These are phyloP conservation scores for Chiroxiphia lanceolata DNA, from an alignment of 2,797 vertebrate genomes.

Conservation along the genomic window DNA sequence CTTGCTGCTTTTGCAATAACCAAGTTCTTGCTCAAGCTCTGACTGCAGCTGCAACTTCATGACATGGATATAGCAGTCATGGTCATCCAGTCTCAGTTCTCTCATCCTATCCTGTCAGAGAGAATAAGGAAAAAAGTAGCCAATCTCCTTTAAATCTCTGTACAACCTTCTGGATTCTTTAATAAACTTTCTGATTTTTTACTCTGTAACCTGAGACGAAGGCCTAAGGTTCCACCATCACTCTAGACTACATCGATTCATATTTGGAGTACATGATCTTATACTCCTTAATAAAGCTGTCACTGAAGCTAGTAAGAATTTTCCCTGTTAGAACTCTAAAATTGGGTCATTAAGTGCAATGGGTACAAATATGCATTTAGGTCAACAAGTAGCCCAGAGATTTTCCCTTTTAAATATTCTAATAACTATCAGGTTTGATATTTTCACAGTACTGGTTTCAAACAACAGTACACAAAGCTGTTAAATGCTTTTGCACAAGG, in stretches of 20 bases:
- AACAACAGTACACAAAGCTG: background rate
- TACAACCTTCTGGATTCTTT: background rate
- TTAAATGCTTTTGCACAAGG: background rate
- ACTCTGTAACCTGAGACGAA: background rate
- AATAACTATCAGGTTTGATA: background rate
- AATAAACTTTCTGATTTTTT: background rate
- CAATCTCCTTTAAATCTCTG: background rate
- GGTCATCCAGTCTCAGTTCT: background rate
- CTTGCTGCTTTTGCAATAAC: background rate
- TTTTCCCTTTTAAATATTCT: background rate
- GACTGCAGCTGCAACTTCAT: background rate
- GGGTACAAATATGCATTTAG: background rate
- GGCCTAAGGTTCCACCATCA: background rate
- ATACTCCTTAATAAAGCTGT: background rate
- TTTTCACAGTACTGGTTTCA: background rate
- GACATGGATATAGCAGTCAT: background rate
- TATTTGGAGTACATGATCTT: background rate
- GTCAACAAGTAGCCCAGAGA: background rate
- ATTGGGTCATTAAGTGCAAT: background rate
- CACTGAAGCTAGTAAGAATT: background rate
- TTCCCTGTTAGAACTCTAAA: background rate
- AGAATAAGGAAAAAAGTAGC: background rate
- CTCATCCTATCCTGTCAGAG: background rate
- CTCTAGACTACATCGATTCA: rapidly evolving
- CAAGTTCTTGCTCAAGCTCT: background rate